These are phyloP conservation scores for honey bee (Apis mellifera) DNA, from an alignment of 1,140 invertebrate genomes.

Conservation along the genomic window Amel_HAv3.1 CM009931.2:15718501-15719000, in stretches of 20 bases:
- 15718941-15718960: slow-evolving; percentile 38
- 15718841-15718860: neutral
- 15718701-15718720: slow-evolving; percentile 28
- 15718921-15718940: neutral
- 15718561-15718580: neutral
- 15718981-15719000: neutral
- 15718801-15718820: neutral
- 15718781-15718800: neutral
- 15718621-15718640: slow-evolving; percentile 47
- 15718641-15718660: slow-evolving; percentile 32
- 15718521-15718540: neutral
- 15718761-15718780: neutral
- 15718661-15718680: slow-evolving; percentile 18
- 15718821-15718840: slow-evolving; percentile 2
- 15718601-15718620: slow-evolving; percentile 48
- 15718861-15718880: neutral
- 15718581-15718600: slow-evolving; percentile 22
- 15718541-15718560: too few species aligned
- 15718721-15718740: neutral
- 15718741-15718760: neutral
- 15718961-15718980: slow-evolving; percentile 30
- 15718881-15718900: neutral
- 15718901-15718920: neutral
- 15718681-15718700: slow-evolving; percentile 53
- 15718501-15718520: neutral